These are phyloP conservation scores for Neria commutata DNA, from an alignment of 2,888 invertebrate genomes.

Conservation along the genomic window DNA sequence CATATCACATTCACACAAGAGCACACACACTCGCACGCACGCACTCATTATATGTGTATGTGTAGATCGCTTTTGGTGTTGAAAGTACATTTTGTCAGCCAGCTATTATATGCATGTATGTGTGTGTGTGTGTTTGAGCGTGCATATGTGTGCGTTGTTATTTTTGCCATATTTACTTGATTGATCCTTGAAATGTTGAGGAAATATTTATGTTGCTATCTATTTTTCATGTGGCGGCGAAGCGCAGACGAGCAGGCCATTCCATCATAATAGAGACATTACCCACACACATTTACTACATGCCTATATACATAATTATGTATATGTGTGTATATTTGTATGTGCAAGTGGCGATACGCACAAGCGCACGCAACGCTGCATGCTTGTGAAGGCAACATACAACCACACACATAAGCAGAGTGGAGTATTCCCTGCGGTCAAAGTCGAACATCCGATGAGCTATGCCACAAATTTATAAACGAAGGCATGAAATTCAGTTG, in stretches of 20 bases:
- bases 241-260: background rate
- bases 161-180: background rate
- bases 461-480: too few species aligned
- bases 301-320: background rate
- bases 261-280: slow-evolving; percentile 5
- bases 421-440: background rate
- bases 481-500: too few species aligned
- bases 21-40: background rate
- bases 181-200: slow-evolving; percentile 5
- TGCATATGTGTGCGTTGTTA: background rate
- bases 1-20: background rate
- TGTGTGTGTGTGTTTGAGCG: too few species aligned
- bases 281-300: background rate
- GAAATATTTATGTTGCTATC: background rate
- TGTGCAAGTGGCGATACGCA: too few species aligned
- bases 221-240: background rate
- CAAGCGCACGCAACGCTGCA: too few species aligned
- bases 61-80: background rate
- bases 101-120: too few species aligned
- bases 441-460: background rate
- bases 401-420: background rate
- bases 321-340: too few species aligned
- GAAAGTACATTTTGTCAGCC: too few species aligned
- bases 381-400: too few species aligned
- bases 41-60: too few species aligned